These are phyloP conservation scores for Trididemnum nubilum DNA, from an alignment of 23 tunicate genomes.

Conservation along the genomic window DNA sequence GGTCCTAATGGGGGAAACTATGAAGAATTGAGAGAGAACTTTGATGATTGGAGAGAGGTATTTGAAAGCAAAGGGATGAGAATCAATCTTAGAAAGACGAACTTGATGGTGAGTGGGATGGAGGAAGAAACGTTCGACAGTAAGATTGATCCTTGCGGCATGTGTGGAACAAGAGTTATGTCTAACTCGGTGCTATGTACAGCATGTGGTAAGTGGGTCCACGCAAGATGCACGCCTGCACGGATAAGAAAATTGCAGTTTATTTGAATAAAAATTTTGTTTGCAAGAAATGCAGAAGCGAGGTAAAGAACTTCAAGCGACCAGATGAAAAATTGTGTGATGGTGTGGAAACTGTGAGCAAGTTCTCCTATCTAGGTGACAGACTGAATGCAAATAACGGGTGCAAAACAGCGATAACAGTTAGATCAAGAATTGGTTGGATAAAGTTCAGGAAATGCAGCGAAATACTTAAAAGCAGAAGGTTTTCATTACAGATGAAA, in stretches of 20 bases:
- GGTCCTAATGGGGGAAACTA: background rate
- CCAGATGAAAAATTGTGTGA: background rate
- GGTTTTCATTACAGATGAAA: constrained; percentile 3
- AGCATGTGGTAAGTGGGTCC: background rate
- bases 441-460: background rate
- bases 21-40: background rate
- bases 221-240: background rate
- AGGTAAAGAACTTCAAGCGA: background rate
- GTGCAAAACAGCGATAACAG: background rate
- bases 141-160: constrained; percentile 1
- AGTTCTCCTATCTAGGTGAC: background rate
- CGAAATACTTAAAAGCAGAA: background rate
- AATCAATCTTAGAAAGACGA: background rate
- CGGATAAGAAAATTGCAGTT: background rate
- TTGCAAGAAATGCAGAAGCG: background rate
- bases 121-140: background rate
- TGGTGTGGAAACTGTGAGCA: background rate
- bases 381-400: background rate
- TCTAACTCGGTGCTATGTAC: background rate
- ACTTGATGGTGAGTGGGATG: background rate
- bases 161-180: background rate
- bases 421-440: background rate
- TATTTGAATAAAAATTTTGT: background rate
- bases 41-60: background rate
- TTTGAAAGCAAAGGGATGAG: background rate